A percentile compares a stretch with the other conserved stretches of the same genome.
phyloP scores from a whole-genome alignment of 1,140 invertebrate species.

The Alviniconcha marisindica region DNA sequence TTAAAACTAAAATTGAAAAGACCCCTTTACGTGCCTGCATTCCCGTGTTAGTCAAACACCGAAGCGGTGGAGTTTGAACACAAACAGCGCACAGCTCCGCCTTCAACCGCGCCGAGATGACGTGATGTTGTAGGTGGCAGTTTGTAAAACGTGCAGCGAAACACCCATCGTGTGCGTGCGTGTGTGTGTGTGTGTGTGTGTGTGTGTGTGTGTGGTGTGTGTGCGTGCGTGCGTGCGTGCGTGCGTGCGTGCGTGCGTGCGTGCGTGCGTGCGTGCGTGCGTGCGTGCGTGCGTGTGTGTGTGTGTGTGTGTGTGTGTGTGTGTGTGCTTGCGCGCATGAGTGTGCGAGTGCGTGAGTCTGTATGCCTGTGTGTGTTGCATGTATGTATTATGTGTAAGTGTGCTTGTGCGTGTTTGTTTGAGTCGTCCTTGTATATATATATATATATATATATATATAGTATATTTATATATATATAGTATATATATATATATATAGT shows the following conservation, averaged over 20 bases:
- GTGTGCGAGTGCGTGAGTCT: neutral
- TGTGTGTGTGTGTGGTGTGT: neutral
- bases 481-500: no score
- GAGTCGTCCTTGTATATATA: neutral
- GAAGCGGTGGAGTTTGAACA: neutral
- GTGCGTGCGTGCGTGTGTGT: neutral
- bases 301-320: neutral
- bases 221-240: neutral
- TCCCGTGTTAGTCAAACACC: neutral
- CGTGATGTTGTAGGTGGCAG: no score
- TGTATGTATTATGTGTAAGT: neutral
- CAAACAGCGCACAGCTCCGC: neutral
- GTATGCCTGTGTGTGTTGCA: slow-evolving; percentile 13
- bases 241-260: neutral
- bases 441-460: no score
- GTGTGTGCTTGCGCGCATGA: neutral
- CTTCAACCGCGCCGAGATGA: no score
- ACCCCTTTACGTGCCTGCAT: neutral
- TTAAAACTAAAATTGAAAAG: neutral
- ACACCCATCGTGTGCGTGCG: no score
- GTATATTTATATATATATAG: no score
- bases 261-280: neutral
- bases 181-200: neutral
- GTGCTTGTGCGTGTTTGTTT: neutral
- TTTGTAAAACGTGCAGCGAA: no score